Conservation (phyloP, 2,113 vertebrate species). For the Monopterus albus region DNA sequence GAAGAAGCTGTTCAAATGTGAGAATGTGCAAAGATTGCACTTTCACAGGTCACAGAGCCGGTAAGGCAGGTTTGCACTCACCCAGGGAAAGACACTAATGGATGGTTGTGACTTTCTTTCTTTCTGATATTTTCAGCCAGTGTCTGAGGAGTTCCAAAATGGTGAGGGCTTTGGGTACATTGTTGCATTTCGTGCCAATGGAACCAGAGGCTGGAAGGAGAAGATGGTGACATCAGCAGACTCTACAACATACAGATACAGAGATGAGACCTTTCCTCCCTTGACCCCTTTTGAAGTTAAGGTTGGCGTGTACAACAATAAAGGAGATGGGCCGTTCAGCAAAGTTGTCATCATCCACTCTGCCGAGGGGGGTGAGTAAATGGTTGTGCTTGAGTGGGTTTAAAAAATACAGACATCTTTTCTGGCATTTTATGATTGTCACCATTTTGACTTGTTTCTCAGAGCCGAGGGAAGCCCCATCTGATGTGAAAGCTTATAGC, state of each 20-base stretch:
- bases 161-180: conserved; percentile 98
- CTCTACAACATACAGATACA: conserved; percentile 94
- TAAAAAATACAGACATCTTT: background rate
- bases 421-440: background rate
- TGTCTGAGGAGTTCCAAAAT: conserved; percentile 97
- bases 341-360: conserved; percentile 92
- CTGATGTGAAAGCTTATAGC: conserved; percentile 88
- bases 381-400: background rate
- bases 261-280: conserved; percentile 95
- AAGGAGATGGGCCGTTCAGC: conserved; percentile 97
- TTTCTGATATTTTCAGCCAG: conserved; percentile 84
- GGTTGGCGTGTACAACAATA: conserved; percentile 97
- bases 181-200: conserved; percentile 95
- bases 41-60: conserved; percentile 3
- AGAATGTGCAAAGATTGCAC: conserved; percentile 21
- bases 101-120: background rate
- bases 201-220: conserved; percentile 96
- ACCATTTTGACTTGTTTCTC: conserved; percentile 60
- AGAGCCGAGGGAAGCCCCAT: conserved; percentile 92
- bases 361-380: conserved; percentile 91
- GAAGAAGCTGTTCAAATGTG: conserved; percentile 6
- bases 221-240: conserved; percentile 98
- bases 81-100: background rate
- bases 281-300: conserved; percentile 96
- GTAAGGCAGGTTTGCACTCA: background rate